Conservation (phyloP, 1,140 invertebrate genomes). For the Euwallacea fornicatus region DNA sequence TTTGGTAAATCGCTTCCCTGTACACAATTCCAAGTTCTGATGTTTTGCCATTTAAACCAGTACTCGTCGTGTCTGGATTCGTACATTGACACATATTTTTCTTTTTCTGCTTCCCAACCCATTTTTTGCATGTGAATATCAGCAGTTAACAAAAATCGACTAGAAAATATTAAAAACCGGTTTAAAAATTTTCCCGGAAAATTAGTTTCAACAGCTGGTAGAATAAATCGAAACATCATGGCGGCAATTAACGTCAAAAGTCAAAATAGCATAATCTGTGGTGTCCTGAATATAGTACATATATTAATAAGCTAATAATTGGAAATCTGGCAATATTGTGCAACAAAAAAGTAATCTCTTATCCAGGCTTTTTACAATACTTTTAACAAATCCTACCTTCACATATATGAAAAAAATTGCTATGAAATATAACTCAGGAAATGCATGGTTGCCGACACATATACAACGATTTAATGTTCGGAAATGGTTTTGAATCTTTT, state of each 20-base stretch:
- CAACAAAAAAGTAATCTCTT: too few species aligned
- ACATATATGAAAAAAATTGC: too few species aligned
- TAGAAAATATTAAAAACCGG: conserved; percentile 13
- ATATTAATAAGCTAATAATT: too few species aligned
- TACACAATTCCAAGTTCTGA: conserved; percentile 64
- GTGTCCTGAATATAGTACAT: too few species aligned
- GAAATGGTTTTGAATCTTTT: too few species aligned
- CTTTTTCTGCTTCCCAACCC: conserved; percentile 54
- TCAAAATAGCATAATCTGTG: too few species aligned
- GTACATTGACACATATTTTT: conserved; percentile 59
- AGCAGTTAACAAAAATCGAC: conserved; percentile 4
- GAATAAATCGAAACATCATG: background rate
- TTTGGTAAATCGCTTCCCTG: conserved; percentile 53
- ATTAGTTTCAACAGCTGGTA: conserved; percentile 11
- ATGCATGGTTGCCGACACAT: too few species aligned
- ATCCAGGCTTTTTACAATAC: too few species aligned
- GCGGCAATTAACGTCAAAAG: background rate
- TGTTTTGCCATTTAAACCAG: conserved; percentile 57
- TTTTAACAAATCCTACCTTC: too few species aligned
- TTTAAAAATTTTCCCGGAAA: conserved; percentile 13
- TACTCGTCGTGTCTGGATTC: conserved; percentile 59
- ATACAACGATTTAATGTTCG: too few species aligned
- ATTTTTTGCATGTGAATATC: conserved; percentile 39
- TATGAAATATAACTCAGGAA: too few species aligned
- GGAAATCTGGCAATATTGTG: too few species aligned